Percentiles rank a stretch among this genome's conserved stretches.
Conservation (phyloP, 2,113 vertebrate species). For the Tragelaphus scriptus region DNA sequence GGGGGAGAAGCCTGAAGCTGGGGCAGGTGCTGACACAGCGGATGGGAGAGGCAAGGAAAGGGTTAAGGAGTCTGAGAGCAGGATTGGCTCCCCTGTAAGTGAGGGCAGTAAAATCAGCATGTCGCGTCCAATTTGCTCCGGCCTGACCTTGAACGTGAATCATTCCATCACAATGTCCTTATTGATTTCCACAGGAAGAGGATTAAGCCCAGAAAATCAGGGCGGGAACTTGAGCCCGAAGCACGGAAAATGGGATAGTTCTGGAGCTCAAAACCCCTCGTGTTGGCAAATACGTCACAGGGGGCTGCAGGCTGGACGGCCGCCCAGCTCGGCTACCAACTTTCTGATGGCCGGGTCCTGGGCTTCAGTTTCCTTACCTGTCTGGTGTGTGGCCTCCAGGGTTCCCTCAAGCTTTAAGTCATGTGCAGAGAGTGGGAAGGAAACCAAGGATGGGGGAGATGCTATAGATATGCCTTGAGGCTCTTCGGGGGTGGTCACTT, state of each 20-base stretch:
- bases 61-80: constrained; percentile 42
- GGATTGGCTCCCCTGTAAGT: constrained; percentile 12
- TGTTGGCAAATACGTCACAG: constrained; percentile 83
- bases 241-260: constrained; percentile 87
- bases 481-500: not conserved
- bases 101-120: constrained; percentile 79
- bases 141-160: constrained; percentile 89
- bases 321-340: not conserved
- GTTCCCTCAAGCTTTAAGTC: not conserved
- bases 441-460: not conserved
- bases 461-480: not conserved
- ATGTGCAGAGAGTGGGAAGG: not conserved
- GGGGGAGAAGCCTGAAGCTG: not conserved
- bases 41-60: not conserved
- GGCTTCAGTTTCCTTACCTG: not conserved
- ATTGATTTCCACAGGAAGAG: constrained; percentile 96
- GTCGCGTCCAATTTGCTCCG: constrained; percentile 84
- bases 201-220: constrained; percentile 91
- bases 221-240: constrained; percentile 87
- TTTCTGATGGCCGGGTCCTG: not conserved
- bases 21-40: not conserved
- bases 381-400: not conserved
- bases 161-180: constrained; percentile 91
- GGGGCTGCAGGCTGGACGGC: not conserved
- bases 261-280: constrained; percentile 85